Conservation (phyloP, 2,888 invertebrate genomes). For the Coleophora flavipennella region DNA sequence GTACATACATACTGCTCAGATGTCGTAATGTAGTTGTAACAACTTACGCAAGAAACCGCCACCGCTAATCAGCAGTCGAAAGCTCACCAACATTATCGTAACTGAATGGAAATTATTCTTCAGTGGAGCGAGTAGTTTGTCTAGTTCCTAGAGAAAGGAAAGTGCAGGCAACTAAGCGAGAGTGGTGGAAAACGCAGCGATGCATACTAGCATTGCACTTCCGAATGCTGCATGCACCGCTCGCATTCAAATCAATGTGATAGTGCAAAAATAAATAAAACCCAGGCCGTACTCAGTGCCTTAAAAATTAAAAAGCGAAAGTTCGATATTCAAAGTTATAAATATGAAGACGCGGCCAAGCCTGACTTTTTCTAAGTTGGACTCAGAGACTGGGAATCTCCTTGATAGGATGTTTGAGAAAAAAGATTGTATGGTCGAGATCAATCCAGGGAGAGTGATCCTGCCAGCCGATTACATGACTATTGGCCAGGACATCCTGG, state of each 20-base stretch:
- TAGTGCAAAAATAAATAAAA: conserved; percentile 3
- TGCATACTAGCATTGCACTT: conserved; percentile 44
- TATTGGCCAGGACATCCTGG: conserved; percentile 78
- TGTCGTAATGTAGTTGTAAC: not conserved
- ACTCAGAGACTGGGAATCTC: conserved; percentile 70
- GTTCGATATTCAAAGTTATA: not conserved
- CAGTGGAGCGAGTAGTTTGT: not conserved
- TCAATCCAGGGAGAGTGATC: conserved; percentile 79
- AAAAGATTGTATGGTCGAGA: conserved; percentile 79
- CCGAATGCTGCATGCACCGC: conserved; percentile 21
- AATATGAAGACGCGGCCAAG: conserved; percentile 52
- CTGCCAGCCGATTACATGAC: conserved; percentile 79
- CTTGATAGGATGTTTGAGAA: conserved; percentile 79
- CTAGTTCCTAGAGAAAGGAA: conserved; percentile 28
- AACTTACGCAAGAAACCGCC: conserved; percentile 3
- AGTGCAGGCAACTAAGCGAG: conserved; percentile 36
- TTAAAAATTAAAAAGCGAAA: not conserved
- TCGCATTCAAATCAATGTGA: conserved; percentile 4
- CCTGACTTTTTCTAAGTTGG: conserved; percentile 72
- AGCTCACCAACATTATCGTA: not conserved
- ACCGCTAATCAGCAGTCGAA: conserved; percentile 2
- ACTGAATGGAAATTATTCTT: conserved; percentile 1
- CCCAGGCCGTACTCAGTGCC: not conserved
- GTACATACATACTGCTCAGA: too few species aligned
- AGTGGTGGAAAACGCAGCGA: conserved; percentile 33